Percentiles rank a stretch among this genome's conserved stretches.
Evolutionary conservation across 2,888 invertebrate genomes (phyloP).

Genomic region (Ashinkailepas kermadecensis): DNA sequence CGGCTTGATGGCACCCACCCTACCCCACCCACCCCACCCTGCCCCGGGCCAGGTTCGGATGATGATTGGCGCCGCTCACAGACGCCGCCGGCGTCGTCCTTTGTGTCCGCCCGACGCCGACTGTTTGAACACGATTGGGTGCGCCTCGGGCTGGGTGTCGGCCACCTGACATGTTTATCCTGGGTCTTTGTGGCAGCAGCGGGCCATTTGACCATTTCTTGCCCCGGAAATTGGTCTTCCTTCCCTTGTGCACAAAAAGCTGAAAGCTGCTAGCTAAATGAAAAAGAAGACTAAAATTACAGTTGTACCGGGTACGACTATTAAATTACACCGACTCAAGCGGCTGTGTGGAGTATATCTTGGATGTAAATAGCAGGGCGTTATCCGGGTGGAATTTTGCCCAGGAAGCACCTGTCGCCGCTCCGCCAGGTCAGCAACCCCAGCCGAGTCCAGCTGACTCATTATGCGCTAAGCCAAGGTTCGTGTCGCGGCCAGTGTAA

Average conservation of each 20-base stretch:
- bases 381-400: background rate
- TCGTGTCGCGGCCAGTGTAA: background rate
- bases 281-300: conserved; percentile 13
- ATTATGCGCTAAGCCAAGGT: background rate
- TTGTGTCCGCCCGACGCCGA: background rate
- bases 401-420: background rate
- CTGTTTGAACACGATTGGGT: background rate
- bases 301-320: background rate
- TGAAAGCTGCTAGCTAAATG: background rate
- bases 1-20: background rate
- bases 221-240: background rate
- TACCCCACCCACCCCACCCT: too few relatives aligned
- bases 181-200: background rate
- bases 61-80: too few relatives aligned
- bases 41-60: too few relatives aligned
- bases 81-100: background rate
- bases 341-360: background rate
- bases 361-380: background rate
- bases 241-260: background rate
- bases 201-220: background rate
- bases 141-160: background rate
- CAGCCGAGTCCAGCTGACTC: background rate
- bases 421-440: background rate
- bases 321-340: background rate
- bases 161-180: background rate